Evolutionary conservation across 2,113 vertebrate genomes (phyloP).

Genomic region (Balaeniceps rex): DNA sequence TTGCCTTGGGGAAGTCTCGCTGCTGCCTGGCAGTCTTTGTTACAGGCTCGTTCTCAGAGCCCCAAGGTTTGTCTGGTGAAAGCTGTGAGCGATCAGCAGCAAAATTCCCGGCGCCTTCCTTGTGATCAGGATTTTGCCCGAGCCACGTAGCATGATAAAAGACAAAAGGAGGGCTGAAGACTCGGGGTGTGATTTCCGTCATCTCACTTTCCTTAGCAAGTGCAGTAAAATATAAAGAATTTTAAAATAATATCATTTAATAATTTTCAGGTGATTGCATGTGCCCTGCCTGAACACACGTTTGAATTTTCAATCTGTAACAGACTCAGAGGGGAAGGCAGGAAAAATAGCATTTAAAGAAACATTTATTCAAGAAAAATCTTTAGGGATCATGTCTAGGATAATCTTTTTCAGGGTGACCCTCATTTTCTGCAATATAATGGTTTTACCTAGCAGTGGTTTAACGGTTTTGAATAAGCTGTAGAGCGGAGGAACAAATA

Average conservation of each 20-base stretch:
- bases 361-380: slow-evolving; percentile 31
- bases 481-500: not conserved
- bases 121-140: not conserved
- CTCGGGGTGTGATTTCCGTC: not conserved
- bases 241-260: not conserved
- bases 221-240: not conserved
- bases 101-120: not conserved
- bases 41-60: not conserved
- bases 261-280: not conserved
- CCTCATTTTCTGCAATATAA: slow-evolving; percentile 9
- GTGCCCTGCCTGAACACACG: not conserved
- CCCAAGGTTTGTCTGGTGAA: not conserved
- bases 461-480: slow-evolving; percentile 33
- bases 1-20: not conserved
- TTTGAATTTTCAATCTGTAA: slow-evolving; percentile 5
- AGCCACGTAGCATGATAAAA: not conserved
- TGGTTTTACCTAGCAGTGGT: slow-evolving; percentile 24
- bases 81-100: not conserved
- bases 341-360: not conserved
- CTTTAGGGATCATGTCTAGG: not conserved
- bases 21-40: not conserved
- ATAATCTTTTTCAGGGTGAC: slow-evolving; percentile 53
- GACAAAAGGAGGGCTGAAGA: not conserved
- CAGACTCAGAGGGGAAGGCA: not conserved
- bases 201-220: not conserved